Conservation (phyloP, 2,113 vertebrate genomes). For the Xiphophorus couchianus region DNA sequence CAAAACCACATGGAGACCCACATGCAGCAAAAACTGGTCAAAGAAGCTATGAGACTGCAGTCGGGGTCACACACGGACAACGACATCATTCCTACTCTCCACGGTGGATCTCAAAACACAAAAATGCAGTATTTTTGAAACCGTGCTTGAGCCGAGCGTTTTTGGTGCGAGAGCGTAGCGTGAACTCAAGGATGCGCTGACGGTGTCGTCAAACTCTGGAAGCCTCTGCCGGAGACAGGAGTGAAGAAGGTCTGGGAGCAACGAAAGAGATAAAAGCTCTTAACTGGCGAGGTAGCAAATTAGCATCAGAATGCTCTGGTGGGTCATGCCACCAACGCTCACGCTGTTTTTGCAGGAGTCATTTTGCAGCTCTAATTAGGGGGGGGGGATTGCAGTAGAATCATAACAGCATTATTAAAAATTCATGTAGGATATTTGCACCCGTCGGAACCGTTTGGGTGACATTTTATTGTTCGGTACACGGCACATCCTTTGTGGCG, state of each 20-base stretch:
- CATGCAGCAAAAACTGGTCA: constrained; percentile 30
- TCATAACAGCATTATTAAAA: constrained; percentile 78
- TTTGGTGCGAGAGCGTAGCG: constrained; percentile 21
- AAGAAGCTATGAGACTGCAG: constrained; percentile 45
- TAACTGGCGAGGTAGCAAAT: constrained; percentile 75
- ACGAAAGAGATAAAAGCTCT: constrained; percentile 53
- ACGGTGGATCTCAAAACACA: constrained; percentile 8
- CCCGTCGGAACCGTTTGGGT: constrained; percentile 72
- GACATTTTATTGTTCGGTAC: constrained; percentile 75
- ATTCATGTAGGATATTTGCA: constrained; percentile 82
- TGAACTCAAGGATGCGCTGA: constrained; percentile 16
- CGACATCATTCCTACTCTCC: constrained; percentile 42
- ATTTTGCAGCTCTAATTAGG: constrained; percentile 80
- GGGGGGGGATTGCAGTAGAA: constrained; percentile 69
- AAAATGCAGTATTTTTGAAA: constrained; percentile 54
- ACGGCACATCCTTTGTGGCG: constrained; percentile 65
- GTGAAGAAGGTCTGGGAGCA: constrained; percentile 31
- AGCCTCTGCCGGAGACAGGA: constrained; percentile 27
- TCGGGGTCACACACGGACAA: constrained; percentile 53
- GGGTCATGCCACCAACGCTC: constrained; percentile 70
- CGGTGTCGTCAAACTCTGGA: constrained; percentile 27
- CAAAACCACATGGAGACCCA: constrained; percentile 28
- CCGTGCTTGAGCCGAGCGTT: constrained; percentile 60
- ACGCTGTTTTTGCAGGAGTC: constrained; percentile 67
- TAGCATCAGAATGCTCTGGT: constrained; percentile 77